Percentiles rank a stretch among this genome's conserved stretches.
phyloP scores from a whole-genome alignment of 23 tunicate species.

The Trididemnum nubilum region DNA sequence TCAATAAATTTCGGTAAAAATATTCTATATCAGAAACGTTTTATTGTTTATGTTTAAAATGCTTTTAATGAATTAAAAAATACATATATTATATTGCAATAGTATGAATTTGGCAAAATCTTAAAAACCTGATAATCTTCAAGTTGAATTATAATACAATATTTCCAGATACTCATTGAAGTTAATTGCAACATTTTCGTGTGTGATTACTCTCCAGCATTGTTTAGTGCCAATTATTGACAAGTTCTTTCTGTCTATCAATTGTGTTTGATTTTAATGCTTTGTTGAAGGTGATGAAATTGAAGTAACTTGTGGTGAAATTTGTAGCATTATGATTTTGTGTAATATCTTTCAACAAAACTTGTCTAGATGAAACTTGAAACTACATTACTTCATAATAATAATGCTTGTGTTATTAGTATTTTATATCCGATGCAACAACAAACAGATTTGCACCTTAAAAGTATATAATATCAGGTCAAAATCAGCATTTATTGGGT shows the following conservation, averaged over 20 bases:
- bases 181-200: too few species aligned
- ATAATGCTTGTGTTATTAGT: neutral
- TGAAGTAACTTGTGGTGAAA: neutral
- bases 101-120: neutral
- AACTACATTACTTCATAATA: neutral
- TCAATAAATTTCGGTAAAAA: neutral
- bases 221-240: neutral
- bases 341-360: neutral
- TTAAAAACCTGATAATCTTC: neutral
- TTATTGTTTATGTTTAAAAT: neutral
- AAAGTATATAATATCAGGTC: neutral
- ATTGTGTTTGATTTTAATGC: neutral
- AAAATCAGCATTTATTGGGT: neutral
- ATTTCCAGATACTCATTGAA: too few species aligned
- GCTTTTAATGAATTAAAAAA: neutral
- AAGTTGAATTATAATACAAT: neutral
- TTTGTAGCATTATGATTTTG: neutral
- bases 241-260: neutral
- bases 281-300: neutral
- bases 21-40: neutral
- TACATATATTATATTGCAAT: neutral
- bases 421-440: neutral
- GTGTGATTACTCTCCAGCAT: neutral
- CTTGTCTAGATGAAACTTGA: neutral
- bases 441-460: neutral